Evolutionary conservation across 2,113 vertebrate genomes (phyloP).

Genomic region (Forbesichthys agassizii): DNA sequence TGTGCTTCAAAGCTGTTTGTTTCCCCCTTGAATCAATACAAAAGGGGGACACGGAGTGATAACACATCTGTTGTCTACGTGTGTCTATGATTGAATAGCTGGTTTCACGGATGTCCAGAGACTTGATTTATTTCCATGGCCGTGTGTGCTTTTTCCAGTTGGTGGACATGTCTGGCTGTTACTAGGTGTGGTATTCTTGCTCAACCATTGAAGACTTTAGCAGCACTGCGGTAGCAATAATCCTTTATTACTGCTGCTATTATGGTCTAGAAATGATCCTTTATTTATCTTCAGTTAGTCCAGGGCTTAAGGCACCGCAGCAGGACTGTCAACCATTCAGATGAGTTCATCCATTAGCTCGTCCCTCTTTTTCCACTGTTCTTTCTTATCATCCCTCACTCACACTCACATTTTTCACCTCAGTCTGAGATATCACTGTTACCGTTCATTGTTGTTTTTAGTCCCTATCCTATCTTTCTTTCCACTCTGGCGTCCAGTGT

Average conservation of each 20-base stretch:
- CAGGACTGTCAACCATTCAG: background rate
- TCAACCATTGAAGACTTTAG: slow-evolving; percentile 59
- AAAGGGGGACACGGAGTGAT: slow-evolving; percentile 13
- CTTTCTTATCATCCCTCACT: slow-evolving; percentile 1
- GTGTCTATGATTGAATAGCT: slow-evolving; percentile 38
- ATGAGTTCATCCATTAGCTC: slow-evolving; percentile 47
- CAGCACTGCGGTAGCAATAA: slow-evolving; percentile 34
- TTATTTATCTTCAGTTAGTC: background rate
- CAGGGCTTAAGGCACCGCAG: background rate
- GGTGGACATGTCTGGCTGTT: slow-evolving; percentile 49
- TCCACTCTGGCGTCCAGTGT: slow-evolving; percentile 12
- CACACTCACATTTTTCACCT: background rate
- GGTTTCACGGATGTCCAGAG: slow-evolving; percentile 37
- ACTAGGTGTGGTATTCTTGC: slow-evolving; percentile 60
- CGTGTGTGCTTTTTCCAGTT: slow-evolving; percentile 40
- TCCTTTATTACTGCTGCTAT: slow-evolving; percentile 23
- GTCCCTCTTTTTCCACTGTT: slow-evolving; percentile 8
- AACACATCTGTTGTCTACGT: slow-evolving; percentile 20
- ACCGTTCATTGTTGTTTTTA: background rate
- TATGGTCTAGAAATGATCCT: slow-evolving; percentile 11
- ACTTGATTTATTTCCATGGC: slow-evolving; percentile 52
- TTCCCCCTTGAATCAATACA: slow-evolving; percentile 42
- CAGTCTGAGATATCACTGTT: background rate
- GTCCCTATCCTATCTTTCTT: background rate
- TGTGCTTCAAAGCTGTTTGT: slow-evolving; percentile 56